phyloP scores from a whole-genome alignment of 35 echinoderm and acorn worm species.

The Chiridota heheva region DNA sequence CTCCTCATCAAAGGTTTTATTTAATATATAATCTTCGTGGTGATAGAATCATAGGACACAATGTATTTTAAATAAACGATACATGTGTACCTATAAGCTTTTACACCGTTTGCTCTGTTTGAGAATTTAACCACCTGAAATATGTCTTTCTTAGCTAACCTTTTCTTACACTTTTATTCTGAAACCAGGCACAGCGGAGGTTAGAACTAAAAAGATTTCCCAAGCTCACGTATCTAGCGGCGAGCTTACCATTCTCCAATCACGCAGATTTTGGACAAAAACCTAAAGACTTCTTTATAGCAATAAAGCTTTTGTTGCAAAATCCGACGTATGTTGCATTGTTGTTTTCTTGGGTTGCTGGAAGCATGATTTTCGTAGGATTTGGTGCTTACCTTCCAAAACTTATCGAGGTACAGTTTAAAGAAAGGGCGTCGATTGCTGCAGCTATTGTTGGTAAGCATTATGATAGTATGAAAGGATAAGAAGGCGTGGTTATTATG shows the following conservation, averaged over 20 bases:
- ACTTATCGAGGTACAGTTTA: conserved; percentile 27
- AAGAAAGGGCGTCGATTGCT: conserved; percentile 30
- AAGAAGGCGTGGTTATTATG: too few relatives aligned
- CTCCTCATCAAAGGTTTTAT: too few relatives aligned
- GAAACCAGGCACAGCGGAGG: conserved; percentile 27
- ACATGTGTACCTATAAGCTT: too few relatives aligned
- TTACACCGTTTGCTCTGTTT: too few relatives aligned
- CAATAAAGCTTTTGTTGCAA: conserved; percentile 22
- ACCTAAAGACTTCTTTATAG: conserved; percentile 32
- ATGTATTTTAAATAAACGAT: too few relatives aligned
- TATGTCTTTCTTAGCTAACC: neutral
- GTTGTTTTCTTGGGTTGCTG: neutral
- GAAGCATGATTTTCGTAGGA: conserved; percentile 1
- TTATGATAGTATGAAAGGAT: too few relatives aligned
- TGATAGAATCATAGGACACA: too few relatives aligned
- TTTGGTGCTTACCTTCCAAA: conserved; percentile 40
- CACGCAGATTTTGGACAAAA: conserved; percentile 34
- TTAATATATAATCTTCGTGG: too few relatives aligned
- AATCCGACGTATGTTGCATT: conserved; percentile 36
- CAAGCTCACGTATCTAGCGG: conserved; percentile 26
- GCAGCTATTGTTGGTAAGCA: conserved; percentile 30
- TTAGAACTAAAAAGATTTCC: conserved; percentile 11
- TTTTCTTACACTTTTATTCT: neutral
- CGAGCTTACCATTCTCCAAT: neutral
- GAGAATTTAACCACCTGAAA: neutral